These are phyloP conservation scores for Lordiphosa collinella DNA, from an alignment of 1,140 invertebrate species.

Conservation along the genomic window DNA sequence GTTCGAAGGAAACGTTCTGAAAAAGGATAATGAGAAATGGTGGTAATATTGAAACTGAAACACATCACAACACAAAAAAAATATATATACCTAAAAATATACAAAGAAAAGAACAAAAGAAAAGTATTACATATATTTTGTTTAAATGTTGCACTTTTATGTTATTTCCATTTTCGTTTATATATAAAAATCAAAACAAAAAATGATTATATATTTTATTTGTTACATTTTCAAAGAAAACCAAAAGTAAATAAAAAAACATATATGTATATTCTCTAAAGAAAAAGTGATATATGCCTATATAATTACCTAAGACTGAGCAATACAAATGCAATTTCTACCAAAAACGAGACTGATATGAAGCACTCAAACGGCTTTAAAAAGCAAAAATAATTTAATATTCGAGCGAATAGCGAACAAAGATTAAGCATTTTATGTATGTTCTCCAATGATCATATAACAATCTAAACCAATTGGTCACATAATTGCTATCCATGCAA, in stretches of 20 bases:
- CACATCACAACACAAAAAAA: slow-evolving; percentile 26
- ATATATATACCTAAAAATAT: slow-evolving; percentile 10
- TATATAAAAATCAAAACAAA: slow-evolving; percentile 36
- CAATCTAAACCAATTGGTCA: too few relatives aligned
- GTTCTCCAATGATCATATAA: too few relatives aligned
- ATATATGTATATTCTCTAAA: slow-evolving; percentile 8
- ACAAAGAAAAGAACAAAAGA: slow-evolving; percentile 21
- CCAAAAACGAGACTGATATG: background rate
- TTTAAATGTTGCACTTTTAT: slow-evolving; percentile 69
- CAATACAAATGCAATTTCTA: background rate
- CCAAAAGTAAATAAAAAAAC: slow-evolving; percentile 23
- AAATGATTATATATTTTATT: slow-evolving; percentile 40
- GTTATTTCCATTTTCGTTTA: slow-evolving; percentile 70
- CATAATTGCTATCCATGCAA: too few relatives aligned
- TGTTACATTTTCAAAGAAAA: slow-evolving; percentile 47
- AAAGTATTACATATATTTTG: slow-evolving; percentile 53
- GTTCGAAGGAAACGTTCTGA: slow-evolving; percentile 51
- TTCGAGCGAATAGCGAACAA: too few relatives aligned
- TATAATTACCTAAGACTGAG: slow-evolving; percentile 2
- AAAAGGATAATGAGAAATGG: slow-evolving; percentile 53
- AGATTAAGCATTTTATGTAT: too few relatives aligned
- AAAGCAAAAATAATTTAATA: too few relatives aligned
- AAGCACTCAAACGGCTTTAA: background rate
- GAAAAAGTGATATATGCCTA: slow-evolving; percentile 7
- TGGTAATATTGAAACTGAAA: slow-evolving; percentile 49